phyloP scores from a whole-genome alignment of 2,888 invertebrate genomes.

The Heteromyza rotundicornis region DNA sequence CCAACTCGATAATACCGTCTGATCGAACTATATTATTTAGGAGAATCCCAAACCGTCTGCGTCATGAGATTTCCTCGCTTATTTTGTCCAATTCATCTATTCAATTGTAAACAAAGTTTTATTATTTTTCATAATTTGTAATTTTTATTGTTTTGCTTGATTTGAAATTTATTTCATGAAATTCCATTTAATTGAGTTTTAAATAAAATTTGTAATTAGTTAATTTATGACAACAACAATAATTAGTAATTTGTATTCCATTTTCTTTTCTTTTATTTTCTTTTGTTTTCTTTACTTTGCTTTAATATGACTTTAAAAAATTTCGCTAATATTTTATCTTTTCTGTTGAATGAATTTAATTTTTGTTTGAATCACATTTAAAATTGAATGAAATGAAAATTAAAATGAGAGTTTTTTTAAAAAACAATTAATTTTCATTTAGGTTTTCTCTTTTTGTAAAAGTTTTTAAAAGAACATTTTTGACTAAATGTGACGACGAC shows the following conservation, averaged over 20 bases:
- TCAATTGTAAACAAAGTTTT: no score
- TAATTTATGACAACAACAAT: conserved; percentile 45
- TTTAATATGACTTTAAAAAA: conserved; percentile 39
- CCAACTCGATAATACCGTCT: no score
- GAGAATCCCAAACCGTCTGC: no score
- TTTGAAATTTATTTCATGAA: no score
- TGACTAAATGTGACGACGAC: conserved; percentile 2
- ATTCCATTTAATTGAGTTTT: not conserved
- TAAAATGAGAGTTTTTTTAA: not conserved
- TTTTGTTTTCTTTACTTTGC: conserved; percentile 22
- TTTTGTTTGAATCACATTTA: conserved; percentile 4
- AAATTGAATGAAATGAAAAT: conserved; percentile 12
- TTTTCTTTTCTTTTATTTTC: conserved; percentile 21
- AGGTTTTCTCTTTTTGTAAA: not conserved
- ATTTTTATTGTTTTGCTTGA: conserved; percentile 9
- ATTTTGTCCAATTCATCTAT: no score
- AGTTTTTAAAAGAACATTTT: not conserved
- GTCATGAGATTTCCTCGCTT: no score
- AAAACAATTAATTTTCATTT: not conserved
- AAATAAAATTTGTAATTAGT: conserved; percentile 24
- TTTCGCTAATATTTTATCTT: conserved; percentile 46
- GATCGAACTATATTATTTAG: no score
- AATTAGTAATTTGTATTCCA: conserved; percentile 34
- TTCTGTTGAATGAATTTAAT: conserved; percentile 13
- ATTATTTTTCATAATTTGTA: conserved; percentile 17